Evolutionary conservation across 2,113 vertebrate genomes (phyloP).

Genomic region (Pleuronectes platessa): DNA sequence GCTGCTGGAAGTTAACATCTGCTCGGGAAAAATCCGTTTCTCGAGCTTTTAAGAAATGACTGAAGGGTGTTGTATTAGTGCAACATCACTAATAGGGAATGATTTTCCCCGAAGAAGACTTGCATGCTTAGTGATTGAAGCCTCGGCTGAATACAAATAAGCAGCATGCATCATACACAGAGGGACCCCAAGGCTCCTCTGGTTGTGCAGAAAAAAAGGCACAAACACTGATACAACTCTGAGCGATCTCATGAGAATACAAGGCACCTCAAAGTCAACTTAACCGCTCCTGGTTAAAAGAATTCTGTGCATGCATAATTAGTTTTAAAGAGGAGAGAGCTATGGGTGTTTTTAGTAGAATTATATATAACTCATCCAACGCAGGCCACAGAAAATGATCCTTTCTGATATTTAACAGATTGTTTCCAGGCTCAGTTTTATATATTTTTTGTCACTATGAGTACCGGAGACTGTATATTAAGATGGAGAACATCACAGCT

Average conservation of each 20-base stretch:
- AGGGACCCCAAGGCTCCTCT: slow-evolving; percentile 46
- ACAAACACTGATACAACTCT: slow-evolving; percentile 43
- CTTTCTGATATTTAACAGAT: background rate
- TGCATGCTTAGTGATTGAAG: slow-evolving; percentile 57
- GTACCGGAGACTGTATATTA: background rate
- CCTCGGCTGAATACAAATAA: slow-evolving; percentile 60
- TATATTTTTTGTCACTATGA: background rate
- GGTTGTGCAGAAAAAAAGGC: slow-evolving; percentile 22
- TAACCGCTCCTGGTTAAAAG: slow-evolving; percentile 27
- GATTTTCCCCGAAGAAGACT: slow-evolving; percentile 64
- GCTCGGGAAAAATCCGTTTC: slow-evolving; percentile 43
- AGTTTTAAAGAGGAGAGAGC: slow-evolving; percentile 4
- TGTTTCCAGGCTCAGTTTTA: background rate
- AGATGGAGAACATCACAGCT: background rate
- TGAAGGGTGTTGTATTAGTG: slow-evolving; percentile 67
- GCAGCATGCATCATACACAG: slow-evolving; percentile 38
- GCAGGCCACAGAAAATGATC: background rate
- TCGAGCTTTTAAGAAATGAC: slow-evolving; percentile 65
- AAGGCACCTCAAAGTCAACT: slow-evolving; percentile 43
- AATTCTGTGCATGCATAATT: slow-evolving; percentile 25
- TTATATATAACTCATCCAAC: slow-evolving; percentile 11
- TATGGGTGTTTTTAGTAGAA: slow-evolving; percentile 18
- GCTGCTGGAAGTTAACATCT: slow-evolving; percentile 54
- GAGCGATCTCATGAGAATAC: slow-evolving; percentile 52
- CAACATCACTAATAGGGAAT: slow-evolving; percentile 68